Evolutionary conservation across 2,797 vertebrate species (phyloP), one percentile per base, ranked within the genome.

Genomic region (Lutjanus argentimaculatus): DNA sequence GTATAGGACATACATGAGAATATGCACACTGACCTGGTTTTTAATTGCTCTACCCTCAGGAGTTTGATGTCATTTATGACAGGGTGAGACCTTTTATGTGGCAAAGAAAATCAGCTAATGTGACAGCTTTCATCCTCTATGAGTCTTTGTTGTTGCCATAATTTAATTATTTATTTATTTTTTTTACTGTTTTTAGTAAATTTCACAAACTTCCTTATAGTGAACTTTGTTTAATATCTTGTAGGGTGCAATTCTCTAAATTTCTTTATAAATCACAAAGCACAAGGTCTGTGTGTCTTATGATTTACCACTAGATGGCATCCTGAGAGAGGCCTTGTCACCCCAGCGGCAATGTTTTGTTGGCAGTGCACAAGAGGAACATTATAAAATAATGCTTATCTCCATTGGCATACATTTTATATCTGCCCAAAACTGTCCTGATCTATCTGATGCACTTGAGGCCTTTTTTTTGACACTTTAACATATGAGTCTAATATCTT

Each of bases 261-360:
- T 56, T 4, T 58, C 11, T 21, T 51, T 57, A 8, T 21, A 46
- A 58, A 62, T 43, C 22, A 36, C 4, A 0, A 2, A 8, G 21
- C 10, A 15, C 6, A 43, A 6, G 0, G 19, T 17, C 8, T 61
- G 74, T 61, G 53, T 69, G 48, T 87, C 12, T 49, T 15, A 0
- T 25, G 2, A 57, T 16, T 0, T 8, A 61, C 89, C 95, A 92
- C 91, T 94, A 95, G 95, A 92, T 95, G 95, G 95, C 93, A 94
- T 63, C 89, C 85, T 79, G 84, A 87, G 88, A 88, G 85, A 91
- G 82, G 84, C 76, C 72, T 85, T 86, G 66, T 67, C 59, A 40
- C 21, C 53, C 17, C 55, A 70, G 43, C 4, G 0, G 52, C 56
- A 22, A 22, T 52, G 22, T 22, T 85, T 46, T 65, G 3, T 25